Evolutionary conservation across 2,888 invertebrate species (phyloP).

Genomic region (Osmoderma eremita): DNA sequence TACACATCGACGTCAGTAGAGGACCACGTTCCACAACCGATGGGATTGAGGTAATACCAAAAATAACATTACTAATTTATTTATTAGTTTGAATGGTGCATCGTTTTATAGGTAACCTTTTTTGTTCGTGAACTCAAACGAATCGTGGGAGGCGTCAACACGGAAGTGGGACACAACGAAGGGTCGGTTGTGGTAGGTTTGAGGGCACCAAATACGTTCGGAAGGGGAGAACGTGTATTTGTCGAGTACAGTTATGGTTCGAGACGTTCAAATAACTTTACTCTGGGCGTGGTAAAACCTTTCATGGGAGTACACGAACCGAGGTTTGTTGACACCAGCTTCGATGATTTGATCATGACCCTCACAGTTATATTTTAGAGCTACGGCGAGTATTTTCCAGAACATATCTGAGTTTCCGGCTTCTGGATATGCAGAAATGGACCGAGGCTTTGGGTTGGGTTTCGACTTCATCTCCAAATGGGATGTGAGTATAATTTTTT

Average conservation of each 20-base stretch:
- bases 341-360: background rate
- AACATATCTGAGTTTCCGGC: conserved; percentile 80
- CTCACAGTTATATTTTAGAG: conserved; percentile 62
- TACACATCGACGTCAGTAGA: conserved; percentile 88
- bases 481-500: conserved; percentile 60
- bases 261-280: conserved; percentile 83
- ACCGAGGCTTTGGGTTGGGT: conserved; percentile 82
- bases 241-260: conserved; percentile 86
- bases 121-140: conserved; percentile 84
- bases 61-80: conserved; percentile 12
- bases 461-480: conserved; percentile 75
- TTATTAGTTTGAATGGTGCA: conserved; percentile 10
- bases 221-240: conserved; percentile 86
- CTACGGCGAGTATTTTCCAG: conserved; percentile 79
- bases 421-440: conserved; percentile 84
- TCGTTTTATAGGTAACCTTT: conserved; percentile 76
- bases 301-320: conserved; percentile 74
- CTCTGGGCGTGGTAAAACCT: conserved; percentile 84
- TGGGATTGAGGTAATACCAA: conserved; percentile 76
- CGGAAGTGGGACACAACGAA: conserved; percentile 91
- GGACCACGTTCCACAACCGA: conserved; percentile 80
- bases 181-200: conserved; percentile 82
- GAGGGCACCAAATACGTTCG: conserved; percentile 84
- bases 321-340: conserved; percentile 67
- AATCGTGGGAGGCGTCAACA: conserved; percentile 86